Conservation (phyloP, 1,140 invertebrate species). For the Argopecten irradians region DNA sequence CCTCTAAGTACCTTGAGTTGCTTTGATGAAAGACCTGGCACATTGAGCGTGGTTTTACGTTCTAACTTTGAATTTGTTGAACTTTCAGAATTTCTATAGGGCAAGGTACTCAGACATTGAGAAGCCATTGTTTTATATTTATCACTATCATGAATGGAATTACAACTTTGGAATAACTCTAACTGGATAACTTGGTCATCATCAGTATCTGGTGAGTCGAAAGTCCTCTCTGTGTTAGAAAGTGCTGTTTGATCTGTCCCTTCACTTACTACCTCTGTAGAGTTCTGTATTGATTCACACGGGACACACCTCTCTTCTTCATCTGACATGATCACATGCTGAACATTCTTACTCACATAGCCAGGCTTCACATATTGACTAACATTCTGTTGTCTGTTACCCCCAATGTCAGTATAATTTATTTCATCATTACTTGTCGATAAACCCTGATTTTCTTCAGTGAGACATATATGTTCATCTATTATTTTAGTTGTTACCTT, state of each 20-base stretch:
- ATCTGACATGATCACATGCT: not conserved
- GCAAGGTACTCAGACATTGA: not conserved
- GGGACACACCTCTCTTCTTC: not conserved
- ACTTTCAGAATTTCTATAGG: not conserved
- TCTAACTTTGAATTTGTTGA: not conserved
- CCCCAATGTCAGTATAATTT: not conserved
- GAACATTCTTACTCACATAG: not conserved
- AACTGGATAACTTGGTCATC: not conserved
- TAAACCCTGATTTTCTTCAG: not conserved
- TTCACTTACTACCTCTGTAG: not conserved
- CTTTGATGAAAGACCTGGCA: not conserved
- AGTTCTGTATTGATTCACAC: not conserved
- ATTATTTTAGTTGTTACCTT: not conserved
- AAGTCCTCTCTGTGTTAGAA: not conserved
- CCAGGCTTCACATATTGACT: not conserved
- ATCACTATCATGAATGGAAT: not conserved
- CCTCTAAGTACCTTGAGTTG: not conserved
- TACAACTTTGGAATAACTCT: not conserved
- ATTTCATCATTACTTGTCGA: not conserved
- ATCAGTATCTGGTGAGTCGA: not conserved
- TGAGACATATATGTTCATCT: not conserved
- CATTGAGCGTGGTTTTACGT: not conserved
- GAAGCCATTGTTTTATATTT: not conserved
- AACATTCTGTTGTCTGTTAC: not conserved
- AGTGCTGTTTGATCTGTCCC: too few relatives aligned